These are phyloP conservation scores for Athalia circularis DNA, from an alignment of 2,888 invertebrate genomes.

Conservation along the genomic window DNA sequence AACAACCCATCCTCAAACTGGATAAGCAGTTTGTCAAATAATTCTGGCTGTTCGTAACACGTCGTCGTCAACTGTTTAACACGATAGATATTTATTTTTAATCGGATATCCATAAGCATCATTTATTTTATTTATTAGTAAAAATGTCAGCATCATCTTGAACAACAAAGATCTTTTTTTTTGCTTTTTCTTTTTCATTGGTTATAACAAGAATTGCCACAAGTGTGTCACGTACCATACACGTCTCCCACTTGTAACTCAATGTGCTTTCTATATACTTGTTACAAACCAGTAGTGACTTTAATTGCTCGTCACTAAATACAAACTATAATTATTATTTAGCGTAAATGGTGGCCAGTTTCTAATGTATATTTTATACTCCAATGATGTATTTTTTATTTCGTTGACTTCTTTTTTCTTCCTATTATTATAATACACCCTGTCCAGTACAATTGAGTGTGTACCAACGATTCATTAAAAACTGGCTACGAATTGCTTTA, in stretches of 20 bases:
- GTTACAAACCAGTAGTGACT: constrained; percentile 58
- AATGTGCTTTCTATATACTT: constrained; percentile 16
- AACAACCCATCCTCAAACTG: neutral
- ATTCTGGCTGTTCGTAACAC: neutral
- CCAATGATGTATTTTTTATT: neutral
- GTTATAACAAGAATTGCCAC: constrained; percentile 27
- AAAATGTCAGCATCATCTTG: constrained; percentile 66
- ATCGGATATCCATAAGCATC: constrained; percentile 64
- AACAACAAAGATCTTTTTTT: constrained; percentile 63
- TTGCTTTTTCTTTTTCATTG: constrained; percentile 41
- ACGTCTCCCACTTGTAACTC: constrained; percentile 21
- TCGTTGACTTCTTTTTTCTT: neutral
- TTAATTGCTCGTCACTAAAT: constrained; percentile 49
- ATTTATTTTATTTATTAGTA: constrained; percentile 66
- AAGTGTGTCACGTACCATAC: constrained; percentile 21
- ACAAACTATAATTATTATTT: constrained; percentile 59
- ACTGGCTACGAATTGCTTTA: constrained; percentile 36
- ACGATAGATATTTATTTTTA: neutral
- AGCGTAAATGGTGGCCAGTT: constrained; percentile 39
- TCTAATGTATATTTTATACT: neutral
- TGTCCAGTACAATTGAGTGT: constrained; percentile 16
- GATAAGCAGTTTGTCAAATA: neutral
- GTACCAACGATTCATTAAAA: constrained; percentile 18
- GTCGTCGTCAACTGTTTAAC: too few relatives aligned
- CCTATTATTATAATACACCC: constrained; percentile 5